Conservation (phyloP, 2,888 invertebrate genomes). For the Apodemia mormo region DNA sequence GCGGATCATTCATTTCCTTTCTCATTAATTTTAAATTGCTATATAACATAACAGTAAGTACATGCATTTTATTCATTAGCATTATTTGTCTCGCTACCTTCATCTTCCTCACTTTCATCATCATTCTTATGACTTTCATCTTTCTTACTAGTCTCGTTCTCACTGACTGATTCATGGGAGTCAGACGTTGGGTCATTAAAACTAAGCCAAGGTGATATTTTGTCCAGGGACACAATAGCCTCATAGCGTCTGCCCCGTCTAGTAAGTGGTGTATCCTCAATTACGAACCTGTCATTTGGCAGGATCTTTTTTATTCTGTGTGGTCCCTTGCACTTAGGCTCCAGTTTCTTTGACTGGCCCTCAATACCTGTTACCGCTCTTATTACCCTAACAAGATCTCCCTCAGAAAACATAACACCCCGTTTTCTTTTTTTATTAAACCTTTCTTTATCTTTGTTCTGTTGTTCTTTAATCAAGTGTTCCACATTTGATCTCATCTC, state of each 20-base stretch:
- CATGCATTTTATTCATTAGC: no score
- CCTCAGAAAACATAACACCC: conserved; percentile 23
- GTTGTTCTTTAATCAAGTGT: conserved; percentile 28
- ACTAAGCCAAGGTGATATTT: conserved; percentile 24
- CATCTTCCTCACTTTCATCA: no score
- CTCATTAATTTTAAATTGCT: no score
- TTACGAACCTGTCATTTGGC: conserved; percentile 26
- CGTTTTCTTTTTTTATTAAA: conserved; percentile 30
- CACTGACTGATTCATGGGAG: conserved; percentile 3
- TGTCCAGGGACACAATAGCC: conserved; percentile 18
- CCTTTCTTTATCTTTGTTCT: conserved; percentile 28
- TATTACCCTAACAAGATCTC: conserved; percentile 32
- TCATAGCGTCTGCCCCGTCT: conserved; percentile 18
- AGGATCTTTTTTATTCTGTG: conserved; percentile 29
- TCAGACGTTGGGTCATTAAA: conserved; percentile 1
- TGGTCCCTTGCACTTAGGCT: conserved; percentile 31
- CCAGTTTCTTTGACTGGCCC: conserved; percentile 34
- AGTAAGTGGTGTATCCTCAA: conserved; percentile 27
- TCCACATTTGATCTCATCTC: conserved; percentile 24
- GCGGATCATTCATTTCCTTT: no score
- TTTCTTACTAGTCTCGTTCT: no score
- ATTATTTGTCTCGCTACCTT: no score
- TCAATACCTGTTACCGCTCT: conserved; percentile 25
- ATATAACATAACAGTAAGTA: no score
- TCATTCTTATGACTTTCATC: no score